phyloP scores from a whole-genome alignment of 2,888 invertebrate species.

The Bellardia bayeri region DNA sequence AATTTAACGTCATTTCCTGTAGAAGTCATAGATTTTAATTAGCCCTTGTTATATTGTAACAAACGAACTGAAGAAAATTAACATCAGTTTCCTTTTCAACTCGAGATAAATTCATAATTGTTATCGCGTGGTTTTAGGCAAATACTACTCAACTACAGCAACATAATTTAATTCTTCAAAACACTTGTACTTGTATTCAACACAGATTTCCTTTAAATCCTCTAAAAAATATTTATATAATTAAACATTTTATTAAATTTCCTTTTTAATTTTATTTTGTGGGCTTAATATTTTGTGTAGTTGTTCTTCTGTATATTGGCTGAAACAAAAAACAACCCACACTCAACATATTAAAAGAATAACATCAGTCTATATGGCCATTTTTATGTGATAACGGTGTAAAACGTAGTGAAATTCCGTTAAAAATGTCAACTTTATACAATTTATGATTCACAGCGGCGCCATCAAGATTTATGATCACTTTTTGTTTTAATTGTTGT shows the following conservation, averaged over 20 bases:
- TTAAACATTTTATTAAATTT: constrained; percentile 37
- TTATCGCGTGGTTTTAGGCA: neutral
- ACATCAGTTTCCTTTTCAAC: constrained; percentile 39
- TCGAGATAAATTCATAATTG: neutral
- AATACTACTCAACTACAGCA: constrained; percentile 17
- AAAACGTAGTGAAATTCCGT: constrained; percentile 67
- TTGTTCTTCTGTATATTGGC: neutral
- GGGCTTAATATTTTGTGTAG: neutral
- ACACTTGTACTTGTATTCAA: neutral
- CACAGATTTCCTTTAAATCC: neutral
- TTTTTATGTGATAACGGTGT: constrained; percentile 60
- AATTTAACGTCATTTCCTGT: constrained; percentile 5
- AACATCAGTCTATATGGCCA: constrained; percentile 39
- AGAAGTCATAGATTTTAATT: constrained; percentile 57
- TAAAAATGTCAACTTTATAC: constrained; percentile 74
- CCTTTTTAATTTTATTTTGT: neutral
- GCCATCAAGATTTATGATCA: constrained; percentile 76
- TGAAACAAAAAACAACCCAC: neutral
- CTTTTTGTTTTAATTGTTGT: constrained; percentile 74
- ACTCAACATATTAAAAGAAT: neutral
- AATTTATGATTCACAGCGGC: constrained; percentile 76
- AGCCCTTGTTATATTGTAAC: constrained; percentile 3
- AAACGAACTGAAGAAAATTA: constrained; percentile 4
- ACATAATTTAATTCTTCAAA: constrained; percentile 10
- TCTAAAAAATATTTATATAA: neutral